phyloP scores from a whole-genome alignment of 2,797 vertebrate species.

The Balearica regulorum region DNA sequence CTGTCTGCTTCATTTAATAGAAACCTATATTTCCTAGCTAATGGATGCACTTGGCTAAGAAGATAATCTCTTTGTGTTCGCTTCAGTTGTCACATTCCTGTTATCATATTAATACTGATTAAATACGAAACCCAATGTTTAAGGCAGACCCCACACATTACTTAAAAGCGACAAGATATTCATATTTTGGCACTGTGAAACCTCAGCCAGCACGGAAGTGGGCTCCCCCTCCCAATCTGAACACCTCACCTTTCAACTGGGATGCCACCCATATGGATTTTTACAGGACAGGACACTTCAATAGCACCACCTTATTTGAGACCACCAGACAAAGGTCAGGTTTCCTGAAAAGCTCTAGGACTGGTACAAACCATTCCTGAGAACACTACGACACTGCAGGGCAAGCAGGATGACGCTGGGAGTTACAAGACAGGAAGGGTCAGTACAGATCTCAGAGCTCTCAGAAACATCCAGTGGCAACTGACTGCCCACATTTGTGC shows the following conservation, averaged over 20 bases:
- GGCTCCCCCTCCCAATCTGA: not conserved
- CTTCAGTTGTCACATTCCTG: constrained; percentile 65
- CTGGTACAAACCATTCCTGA: not conserved
- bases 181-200: constrained; percentile 34
- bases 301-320: accelerated
- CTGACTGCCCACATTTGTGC: not conserved
- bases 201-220: not conserved
- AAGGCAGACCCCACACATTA: constrained; percentile 53
- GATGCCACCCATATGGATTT: constrained; percentile 15
- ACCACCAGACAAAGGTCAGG: not conserved
- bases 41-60: constrained; percentile 58
- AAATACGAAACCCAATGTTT: constrained; percentile 50
- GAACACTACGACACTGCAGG: accelerated
- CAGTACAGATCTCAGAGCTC: not conserved
- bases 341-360: not conserved
- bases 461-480: not conserved
- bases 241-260: not conserved
- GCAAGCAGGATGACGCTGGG: not conserved
- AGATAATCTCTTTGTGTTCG: constrained; percentile 63
- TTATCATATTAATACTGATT: constrained; percentile 73
- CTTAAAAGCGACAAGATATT: constrained; percentile 31
- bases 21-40: constrained; percentile 70
- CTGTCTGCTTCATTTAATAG: constrained; percentile 61
- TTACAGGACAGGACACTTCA: not conserved
- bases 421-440: not conserved